Percentiles rank a stretch among this genome's conserved stretches.
Conservation (phyloP, 2,888 invertebrate genomes). For the Branchellion lobata region DNA sequence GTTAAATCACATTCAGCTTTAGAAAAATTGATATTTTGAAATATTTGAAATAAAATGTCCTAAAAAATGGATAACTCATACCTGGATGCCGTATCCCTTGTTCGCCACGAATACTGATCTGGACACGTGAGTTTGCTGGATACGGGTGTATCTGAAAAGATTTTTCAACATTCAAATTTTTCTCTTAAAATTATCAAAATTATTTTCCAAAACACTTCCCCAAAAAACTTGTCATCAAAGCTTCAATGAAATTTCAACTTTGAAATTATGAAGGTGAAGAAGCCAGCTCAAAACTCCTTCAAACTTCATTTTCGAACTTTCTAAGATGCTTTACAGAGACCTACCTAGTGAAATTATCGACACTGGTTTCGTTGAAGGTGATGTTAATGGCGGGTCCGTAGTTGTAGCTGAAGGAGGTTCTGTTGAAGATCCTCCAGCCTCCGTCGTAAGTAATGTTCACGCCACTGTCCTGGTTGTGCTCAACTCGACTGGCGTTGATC, state of each 20-base stretch:
- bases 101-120: slow-evolving; percentile 85
- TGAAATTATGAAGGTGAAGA: no score
- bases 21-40: no score
- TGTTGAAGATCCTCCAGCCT: slow-evolving; percentile 86
- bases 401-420: slow-evolving; percentile 81
- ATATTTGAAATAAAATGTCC: no score
- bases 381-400: slow-evolving; percentile 69
- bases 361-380: slow-evolving; percentile 56
- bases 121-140: slow-evolving; percentile 49
- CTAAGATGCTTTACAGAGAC: slow-evolving; percentile 52
- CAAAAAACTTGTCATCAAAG: background rate
- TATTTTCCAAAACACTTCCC: background rate
- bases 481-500: slow-evolving; percentile 83
- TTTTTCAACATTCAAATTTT: no score
- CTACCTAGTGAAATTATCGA: slow-evolving; percentile 57
- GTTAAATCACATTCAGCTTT: no score
- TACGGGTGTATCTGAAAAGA: slow-evolving; percentile 40
- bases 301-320: no score
- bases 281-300: no score
- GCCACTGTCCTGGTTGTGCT: slow-evolving; percentile 75
- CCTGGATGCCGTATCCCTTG: slow-evolving; percentile 78
- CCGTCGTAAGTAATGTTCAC: slow-evolving; percentile 93
- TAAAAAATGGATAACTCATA: background rate
- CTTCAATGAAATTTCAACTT: background rate
- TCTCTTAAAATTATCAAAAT: background rate